Evolutionary conservation across 1,140 invertebrate genomes (phyloP).

Genomic region (Atta texana): DNA sequence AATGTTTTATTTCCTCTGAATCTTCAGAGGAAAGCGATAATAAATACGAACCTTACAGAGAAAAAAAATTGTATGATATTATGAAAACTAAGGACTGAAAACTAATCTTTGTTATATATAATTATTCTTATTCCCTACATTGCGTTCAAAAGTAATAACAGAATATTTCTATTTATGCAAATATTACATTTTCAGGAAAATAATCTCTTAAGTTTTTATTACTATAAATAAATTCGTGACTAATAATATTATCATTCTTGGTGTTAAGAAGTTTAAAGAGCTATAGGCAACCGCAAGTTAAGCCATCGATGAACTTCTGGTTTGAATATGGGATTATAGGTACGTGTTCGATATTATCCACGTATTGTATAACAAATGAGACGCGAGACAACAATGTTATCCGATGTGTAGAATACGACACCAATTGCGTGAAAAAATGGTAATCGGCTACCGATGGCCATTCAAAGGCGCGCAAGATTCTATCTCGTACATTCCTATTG

Average conservation of each 20-base stretch:
- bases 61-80: neutral
- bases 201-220: neutral
- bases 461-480: constrained; percentile 46
- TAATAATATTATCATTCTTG: constrained; percentile 51
- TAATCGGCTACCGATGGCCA: neutral
- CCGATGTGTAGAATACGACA: neutral
- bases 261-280: constrained; percentile 38
- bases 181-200: constrained; percentile 1
- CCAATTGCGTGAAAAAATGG: constrained; percentile 2
- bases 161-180: neutral
- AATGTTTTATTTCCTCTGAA: neutral
- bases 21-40: neutral
- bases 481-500: neutral
- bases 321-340: constrained; percentile 21
- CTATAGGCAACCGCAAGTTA: constrained; percentile 9
- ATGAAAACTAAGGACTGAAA: neutral
- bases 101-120: too few relatives aligned
- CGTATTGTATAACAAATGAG: constrained; percentile 31
- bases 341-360: constrained; percentile 17
- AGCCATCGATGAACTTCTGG: constrained; percentile 36
- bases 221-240: constrained; percentile 18
- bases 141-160: neutral
- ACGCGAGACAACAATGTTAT: neutral
- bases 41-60: neutral
- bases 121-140: neutral